These are phyloP conservation scores for Mythimna albipuncta DNA, from an alignment of 2,888 invertebrate genomes.

Conservation along the genomic window DNA sequence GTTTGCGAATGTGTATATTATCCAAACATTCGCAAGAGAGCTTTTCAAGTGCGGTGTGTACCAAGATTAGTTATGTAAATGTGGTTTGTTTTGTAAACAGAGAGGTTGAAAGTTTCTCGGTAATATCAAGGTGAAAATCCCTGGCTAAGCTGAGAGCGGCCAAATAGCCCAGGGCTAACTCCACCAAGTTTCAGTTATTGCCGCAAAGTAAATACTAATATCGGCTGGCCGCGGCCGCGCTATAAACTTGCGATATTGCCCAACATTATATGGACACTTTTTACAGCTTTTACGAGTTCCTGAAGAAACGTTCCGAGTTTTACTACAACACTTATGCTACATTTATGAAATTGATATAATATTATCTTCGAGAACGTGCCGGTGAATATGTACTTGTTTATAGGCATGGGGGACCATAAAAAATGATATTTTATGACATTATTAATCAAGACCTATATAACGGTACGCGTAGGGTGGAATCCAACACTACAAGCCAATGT, in stretches of 20 bases:
- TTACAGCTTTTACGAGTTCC: conserved; percentile 65
- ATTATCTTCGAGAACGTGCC: conserved; percentile 55
- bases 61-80: conserved; percentile 51
- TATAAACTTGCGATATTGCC: conserved; percentile 70
- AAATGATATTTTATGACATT: conserved; percentile 57
- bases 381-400: conserved; percentile 65
- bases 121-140: conserved; percentile 62
- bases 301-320: conserved; percentile 64
- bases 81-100: conserved; percentile 47
- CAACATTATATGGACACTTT: conserved; percentile 63
- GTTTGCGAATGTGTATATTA: conserved; percentile 49
- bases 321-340: conserved; percentile 60
- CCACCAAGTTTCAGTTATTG: conserved; percentile 73
- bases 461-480: conserved; percentile 15
- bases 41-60: conserved; percentile 35
- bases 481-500: conserved; percentile 27
- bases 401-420: conserved; percentile 55
- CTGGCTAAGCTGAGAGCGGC: conserved; percentile 44
- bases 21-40: conserved; percentile 38
- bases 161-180: conserved; percentile 61
- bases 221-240: conserved; percentile 61
- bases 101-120: conserved; percentile 45
- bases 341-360: conserved; percentile 65
- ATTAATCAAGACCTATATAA: conserved; percentile 57
- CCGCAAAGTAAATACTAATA: conserved; percentile 77